These are phyloP conservation scores for Tetraneura akinire DNA, from an alignment of 1,140 invertebrate genomes.

Conservation along the genomic window DNA sequence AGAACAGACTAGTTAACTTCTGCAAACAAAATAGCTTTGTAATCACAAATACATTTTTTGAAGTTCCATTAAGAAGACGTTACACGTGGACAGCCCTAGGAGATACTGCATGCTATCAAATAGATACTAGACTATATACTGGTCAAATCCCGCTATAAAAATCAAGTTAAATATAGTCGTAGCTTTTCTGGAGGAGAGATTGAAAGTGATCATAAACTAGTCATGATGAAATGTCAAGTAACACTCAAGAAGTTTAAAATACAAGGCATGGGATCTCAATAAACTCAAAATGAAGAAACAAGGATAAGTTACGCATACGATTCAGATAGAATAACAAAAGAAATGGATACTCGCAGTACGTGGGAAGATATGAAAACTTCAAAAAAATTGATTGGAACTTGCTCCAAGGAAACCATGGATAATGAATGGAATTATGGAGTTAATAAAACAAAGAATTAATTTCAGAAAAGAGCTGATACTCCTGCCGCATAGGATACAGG, in stretches of 20 bases:
- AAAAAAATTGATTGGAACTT: not conserved
- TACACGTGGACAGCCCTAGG: not conserved
- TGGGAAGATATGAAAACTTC: not conserved
- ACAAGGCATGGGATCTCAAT: slow-evolving; percentile 10
- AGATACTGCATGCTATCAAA: slow-evolving; percentile 29
- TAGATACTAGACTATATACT: slow-evolving; percentile 1
- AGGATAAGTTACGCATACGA: not conserved
- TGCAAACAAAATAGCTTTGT: slow-evolving; percentile 12
- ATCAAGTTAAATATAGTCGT: slow-evolving; percentile 45
- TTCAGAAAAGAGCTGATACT: too few relatives aligned
- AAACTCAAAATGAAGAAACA: slow-evolving; percentile 13
- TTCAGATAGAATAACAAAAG: not conserved
- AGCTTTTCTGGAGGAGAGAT: not conserved
- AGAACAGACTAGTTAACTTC: not conserved
- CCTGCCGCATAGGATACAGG: too few relatives aligned
- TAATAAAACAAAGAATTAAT: slow-evolving; percentile 6
- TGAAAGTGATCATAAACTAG: too few relatives aligned
- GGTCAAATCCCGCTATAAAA: slow-evolving; percentile 39
- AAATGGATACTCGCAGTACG: not conserved
- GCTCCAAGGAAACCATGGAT: not conserved
- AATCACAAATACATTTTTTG: slow-evolving; percentile 14
- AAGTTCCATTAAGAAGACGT: not conserved
- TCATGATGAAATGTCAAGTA: too few relatives aligned
- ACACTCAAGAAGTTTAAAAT: slow-evolving; percentile 3
- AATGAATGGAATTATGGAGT: not conserved